phyloP scores from a whole-genome alignment of 2,113 vertebrate genomes.

The Hiodon alosoides region DNA sequence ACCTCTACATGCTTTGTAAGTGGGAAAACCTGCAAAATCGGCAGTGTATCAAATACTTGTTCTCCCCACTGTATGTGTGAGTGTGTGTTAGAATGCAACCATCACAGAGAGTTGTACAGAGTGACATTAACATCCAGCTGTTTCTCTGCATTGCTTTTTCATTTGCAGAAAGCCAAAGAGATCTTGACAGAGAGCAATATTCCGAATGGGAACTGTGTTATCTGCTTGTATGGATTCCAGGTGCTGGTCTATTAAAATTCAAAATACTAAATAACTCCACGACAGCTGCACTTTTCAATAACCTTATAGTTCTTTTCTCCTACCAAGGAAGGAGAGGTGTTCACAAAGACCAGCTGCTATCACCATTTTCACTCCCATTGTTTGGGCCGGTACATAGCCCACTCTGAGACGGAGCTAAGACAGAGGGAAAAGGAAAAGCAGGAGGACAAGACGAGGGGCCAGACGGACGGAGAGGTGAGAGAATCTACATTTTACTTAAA shows the following conservation, averaged over 20 bases:
- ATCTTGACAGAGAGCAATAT: conserved; percentile 94
- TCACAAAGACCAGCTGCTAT: conserved; percentile 90
- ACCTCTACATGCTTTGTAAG: too few species aligned
- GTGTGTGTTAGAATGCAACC: background rate
- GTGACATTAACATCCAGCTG: background rate
- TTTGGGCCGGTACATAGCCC: conserved; percentile 80
- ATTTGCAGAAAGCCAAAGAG: conserved; percentile 87
- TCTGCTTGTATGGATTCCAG: conserved; percentile 91
- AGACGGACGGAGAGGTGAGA: conserved; percentile 39
- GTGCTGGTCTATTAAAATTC: conserved; percentile 39
- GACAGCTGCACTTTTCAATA: background rate
- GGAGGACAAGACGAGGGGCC: conserved; percentile 61
- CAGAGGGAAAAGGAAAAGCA: conserved; percentile 68
- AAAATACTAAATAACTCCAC: background rate
- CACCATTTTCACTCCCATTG: conserved; percentile 97
- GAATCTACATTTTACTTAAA: background rate
- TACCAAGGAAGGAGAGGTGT: conserved; percentile 80
- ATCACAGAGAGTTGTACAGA: background rate
- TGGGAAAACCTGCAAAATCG: too few species aligned
- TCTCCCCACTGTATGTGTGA: too few species aligned
- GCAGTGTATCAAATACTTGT: too few species aligned
- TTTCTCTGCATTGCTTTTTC: background rate
- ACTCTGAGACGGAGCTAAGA: conserved; percentile 78
- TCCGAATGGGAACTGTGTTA: conserved; percentile 89
- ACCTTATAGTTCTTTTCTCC: too few species aligned